Percentiles rank a stretch among this genome's conserved stretches.
phyloP scores from a whole-genome alignment of 2,888 invertebrate genomes.

The Lypha dubia region DNA sequence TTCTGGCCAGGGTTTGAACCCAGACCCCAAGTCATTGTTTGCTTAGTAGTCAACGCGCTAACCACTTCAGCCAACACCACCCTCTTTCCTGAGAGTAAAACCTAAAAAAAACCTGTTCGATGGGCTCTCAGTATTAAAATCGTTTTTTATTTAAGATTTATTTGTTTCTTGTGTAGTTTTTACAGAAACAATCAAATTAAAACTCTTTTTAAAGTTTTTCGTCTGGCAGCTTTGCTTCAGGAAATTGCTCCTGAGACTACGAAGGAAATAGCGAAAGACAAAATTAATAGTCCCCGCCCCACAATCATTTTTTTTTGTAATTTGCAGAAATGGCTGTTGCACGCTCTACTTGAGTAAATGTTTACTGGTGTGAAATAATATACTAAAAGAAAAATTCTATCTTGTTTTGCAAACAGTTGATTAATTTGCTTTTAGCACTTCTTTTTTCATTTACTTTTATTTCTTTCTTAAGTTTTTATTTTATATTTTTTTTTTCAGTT shows the following conservation, averaged over 20 bases:
- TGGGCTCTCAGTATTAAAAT: no score
- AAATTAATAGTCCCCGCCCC: neutral
- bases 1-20: no score
- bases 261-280: neutral
- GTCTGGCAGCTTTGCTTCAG: constrained; percentile 29
- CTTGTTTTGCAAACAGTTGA: constrained; percentile 67
- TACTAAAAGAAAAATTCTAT: constrained; percentile 34
- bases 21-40: no score
- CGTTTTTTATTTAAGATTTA: no score
- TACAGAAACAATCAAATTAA: no score
- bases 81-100: no score
- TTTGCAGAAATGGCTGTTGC: constrained; percentile 10
- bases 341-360: neutral
- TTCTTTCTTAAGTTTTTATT: neutral
- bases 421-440: constrained; percentile 72
- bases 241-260: neutral
- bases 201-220: neutral
- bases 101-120: no score
- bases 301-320: constrained; percentile 23
- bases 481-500: constrained; percentile 6
- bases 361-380: constrained; percentile 60
- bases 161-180: no score
- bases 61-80: no score
- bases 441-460: constrained; percentile 29
- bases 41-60: no score